Base-by-base conservation (phyloP, 1,140 invertebrate genomes). In the Drosophila asahinai region DNA sequence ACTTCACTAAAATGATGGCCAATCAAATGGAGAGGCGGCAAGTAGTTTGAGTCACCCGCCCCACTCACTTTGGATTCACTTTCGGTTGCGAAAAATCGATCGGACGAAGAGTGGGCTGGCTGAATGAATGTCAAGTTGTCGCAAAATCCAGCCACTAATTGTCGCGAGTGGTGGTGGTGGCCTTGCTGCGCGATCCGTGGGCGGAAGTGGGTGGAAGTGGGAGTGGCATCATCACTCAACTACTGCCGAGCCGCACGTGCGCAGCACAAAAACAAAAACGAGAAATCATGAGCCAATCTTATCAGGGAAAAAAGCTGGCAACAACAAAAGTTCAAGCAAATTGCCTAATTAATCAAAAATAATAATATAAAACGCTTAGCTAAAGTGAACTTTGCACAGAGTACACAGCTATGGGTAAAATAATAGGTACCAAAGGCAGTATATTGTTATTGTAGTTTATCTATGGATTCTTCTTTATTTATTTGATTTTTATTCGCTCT, bases 271-370 rank as follows among this genome's bases (percentile, higher is more conserved):
- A 17, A 36, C 17, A 48, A 48, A 62, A 30, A 48, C 33, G 33
- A 48, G 33, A 38, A 52, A 17, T 72, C 47, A 60, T 38, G 47
- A 25, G 42, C 61, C 47, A 78, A 79, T 78, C 77, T 79, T 78
- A 79, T 79, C 77, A 77, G 51, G 9, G 22, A 45, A 55, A 75
- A 72, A 74, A 52, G 36, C 42, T 12, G 57, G 25, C 25, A 63
- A 63, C n/a, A 47, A 63, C 22, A 52, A 66, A 64, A 52, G 52
- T 64, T 47, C n/a, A 57, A 49, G 42, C 64, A 77, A 79, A 79
- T 79, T 79, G 77, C 58, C 76, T 59, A 79, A 79, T 78, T 79
- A 79, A 79, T 79, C 76, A 79, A 79, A 71, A 78, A 74, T 74
- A 74, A 67, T 67, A 67, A 73, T 74, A 73, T 73, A 38, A 73